Conservation (phyloP, 37 sponge, comb jelly and placozoan genomes). For the Halisarca cf. caerulea region DNA sequence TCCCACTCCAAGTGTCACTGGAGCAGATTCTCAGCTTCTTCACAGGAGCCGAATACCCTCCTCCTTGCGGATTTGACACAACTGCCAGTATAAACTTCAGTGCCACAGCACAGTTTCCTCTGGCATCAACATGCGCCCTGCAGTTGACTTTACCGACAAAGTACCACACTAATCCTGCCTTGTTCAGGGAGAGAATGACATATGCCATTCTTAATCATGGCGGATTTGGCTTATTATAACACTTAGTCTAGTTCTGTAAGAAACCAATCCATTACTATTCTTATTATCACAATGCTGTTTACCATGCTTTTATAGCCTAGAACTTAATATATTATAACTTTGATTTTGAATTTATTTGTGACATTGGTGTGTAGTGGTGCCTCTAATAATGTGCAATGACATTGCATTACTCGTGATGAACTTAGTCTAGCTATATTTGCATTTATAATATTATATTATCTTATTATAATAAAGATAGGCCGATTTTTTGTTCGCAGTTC, state of each 20-base stretch:
- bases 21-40: constrained; percentile 20
- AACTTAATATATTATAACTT: not conserved
- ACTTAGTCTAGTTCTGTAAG: not conserved
- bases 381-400: not conserved
- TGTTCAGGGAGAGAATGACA: constrained; percentile 15
- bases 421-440: too few species aligned
- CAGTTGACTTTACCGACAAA: constrained; percentile 15
- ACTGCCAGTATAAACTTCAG: constrained; percentile 16
- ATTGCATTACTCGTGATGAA: not conserved
- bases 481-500: too few species aligned
- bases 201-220: constrained; percentile 30
- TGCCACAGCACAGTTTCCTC: not conserved
- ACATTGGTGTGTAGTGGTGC: not conserved
- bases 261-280: not conserved
- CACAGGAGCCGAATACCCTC: constrained; percentile 13
- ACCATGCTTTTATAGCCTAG: not conserved
- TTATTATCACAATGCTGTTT: not conserved
- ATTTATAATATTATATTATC: too few species aligned
- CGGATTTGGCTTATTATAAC: constrained; percentile 30
- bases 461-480: too few species aligned
- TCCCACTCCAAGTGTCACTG: constrained; percentile 7
- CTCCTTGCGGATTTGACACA: constrained; percentile 12
- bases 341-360: not conserved
- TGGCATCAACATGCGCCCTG: constrained; percentile 29
- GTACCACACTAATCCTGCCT: not conserved